Conservation (phyloP, 2,113 vertebrate species). For the Dasyornis broadbenti region DNA sequence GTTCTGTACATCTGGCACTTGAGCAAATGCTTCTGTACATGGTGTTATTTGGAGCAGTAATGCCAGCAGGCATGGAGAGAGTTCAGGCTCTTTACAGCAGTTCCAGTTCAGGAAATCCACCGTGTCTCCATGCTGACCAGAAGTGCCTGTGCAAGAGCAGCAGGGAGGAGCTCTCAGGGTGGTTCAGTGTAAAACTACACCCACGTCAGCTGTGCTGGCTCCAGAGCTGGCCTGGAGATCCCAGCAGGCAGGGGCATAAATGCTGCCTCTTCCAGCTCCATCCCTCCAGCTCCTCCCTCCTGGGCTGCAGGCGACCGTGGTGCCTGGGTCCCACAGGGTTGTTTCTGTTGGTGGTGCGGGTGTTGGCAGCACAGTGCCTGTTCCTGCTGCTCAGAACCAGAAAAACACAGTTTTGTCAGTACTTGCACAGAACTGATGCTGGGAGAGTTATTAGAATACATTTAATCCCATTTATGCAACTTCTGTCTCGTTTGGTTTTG, state of each 20-base stretch:
- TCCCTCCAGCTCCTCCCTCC: neutral
- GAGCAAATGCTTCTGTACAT: neutral
- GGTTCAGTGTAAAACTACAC: neutral
- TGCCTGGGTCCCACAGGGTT: accelerated
- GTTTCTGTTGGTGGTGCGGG: neutral
- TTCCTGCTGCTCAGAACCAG: neutral
- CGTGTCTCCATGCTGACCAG: accelerated
- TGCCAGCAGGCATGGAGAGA: neutral
- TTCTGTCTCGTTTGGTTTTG: neutral
- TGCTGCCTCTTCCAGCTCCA: neutral
- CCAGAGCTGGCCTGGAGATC: neutral
- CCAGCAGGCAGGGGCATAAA: neutral
- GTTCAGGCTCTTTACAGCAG: neutral
- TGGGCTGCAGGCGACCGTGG: accelerated
- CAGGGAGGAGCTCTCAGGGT: neutral
- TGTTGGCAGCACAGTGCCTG: neutral
- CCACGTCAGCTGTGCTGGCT: neutral
- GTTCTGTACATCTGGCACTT: neutral
- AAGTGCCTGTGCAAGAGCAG: neutral
- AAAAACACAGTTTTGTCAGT: neutral
- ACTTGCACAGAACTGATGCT: neutral
- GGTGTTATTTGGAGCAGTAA: neutral
- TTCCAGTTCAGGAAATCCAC: accelerated
- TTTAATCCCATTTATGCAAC: neutral
- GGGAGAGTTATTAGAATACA: neutral